Base-by-base conservation (phyloP, 2,888 invertebrate genomes). In the Rhagonycha lutea region DNA sequence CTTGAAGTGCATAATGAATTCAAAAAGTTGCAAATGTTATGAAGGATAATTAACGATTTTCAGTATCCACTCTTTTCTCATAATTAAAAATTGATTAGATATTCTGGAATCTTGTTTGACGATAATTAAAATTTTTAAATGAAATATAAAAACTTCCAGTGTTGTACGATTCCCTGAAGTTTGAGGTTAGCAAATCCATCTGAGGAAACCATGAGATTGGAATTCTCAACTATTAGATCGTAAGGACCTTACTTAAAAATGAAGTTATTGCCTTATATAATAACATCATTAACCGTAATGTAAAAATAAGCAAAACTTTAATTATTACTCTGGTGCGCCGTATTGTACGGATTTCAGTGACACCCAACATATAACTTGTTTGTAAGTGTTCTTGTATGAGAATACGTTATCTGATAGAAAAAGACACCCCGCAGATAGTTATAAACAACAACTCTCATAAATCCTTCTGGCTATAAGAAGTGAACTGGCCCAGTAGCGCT, bases 401-500 rank as follows among this genome's bases (percentile, higher is more conserved):
- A 72, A 72, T 67, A 14, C 68, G 69, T 71, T 76, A 76, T 76
- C 76, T 72, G 76, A 76, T 76, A 47, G 76, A 70, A 65, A 73
- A 69, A 68, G 70, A 70, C 69, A 73, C 72, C 76, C 76, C 76
- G 76, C 68, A 73, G 76, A 73, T 76, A 76, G 76, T 76, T 76
- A 76, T 76, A 76, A 76, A 76, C 76, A 76, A 76, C 70, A 73
- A 70, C 73, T 73, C 70, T 73, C 76, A 73, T 76, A 76, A 76
- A 75, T 75, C 75, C 69, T 65, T 14, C 68, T 14, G 68, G 72
- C 72, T 68, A 72, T 65, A 71, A 73, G 76, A 76, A 76, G 70
- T 76, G 76, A 76, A 73, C 76, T 76, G 76, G 72, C 73, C 76
- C 76, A 73, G 76, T 76, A 76, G 76, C 72, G 72, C 72, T 73